These are phyloP conservation scores for Capromys pilorides DNA, from an alignment of 2,797 vertebrate genomes.

Conservation along the genomic window DNA sequence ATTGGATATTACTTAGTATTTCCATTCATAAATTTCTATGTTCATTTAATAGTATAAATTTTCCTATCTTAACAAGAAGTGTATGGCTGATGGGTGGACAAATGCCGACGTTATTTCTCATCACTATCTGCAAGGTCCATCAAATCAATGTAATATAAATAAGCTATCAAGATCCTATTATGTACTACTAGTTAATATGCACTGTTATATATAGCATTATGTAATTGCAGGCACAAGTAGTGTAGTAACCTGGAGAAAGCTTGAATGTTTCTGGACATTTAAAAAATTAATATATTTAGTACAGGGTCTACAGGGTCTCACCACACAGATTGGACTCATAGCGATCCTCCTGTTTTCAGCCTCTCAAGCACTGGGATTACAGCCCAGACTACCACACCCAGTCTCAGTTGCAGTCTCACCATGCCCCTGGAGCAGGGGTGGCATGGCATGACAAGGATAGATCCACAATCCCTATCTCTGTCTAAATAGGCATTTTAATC, in stretches of 20 bases:
- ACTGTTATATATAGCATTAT: neutral
- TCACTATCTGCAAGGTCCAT: neutral
- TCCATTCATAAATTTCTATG: neutral
- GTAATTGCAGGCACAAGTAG: neutral
- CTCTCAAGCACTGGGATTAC: too few relatives aligned
- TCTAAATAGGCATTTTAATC: too few relatives aligned
- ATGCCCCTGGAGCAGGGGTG: too few relatives aligned
- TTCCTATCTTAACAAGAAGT: neutral
- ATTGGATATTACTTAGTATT: neutral
- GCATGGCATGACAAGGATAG: too few relatives aligned
- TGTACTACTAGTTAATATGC: neutral
- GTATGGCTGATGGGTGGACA: neutral
- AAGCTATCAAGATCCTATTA: neutral
- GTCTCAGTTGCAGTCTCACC: too few relatives aligned
- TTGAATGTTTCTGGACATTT: too few relatives aligned
- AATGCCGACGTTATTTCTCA: neutral
- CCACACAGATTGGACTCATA: too few relatives aligned
- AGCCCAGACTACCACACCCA: too few relatives aligned
- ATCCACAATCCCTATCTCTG: too few relatives aligned
- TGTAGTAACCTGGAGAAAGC: neutral
- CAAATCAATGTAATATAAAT: neutral
- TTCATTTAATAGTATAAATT: neutral
- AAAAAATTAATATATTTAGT: too few relatives aligned
- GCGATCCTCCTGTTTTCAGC: too few relatives aligned
- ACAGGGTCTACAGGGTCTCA: too few relatives aligned